phyloP scores from a whole-genome alignment of 2,113 vertebrate species.

The Sisor rabdophorus region DNA sequence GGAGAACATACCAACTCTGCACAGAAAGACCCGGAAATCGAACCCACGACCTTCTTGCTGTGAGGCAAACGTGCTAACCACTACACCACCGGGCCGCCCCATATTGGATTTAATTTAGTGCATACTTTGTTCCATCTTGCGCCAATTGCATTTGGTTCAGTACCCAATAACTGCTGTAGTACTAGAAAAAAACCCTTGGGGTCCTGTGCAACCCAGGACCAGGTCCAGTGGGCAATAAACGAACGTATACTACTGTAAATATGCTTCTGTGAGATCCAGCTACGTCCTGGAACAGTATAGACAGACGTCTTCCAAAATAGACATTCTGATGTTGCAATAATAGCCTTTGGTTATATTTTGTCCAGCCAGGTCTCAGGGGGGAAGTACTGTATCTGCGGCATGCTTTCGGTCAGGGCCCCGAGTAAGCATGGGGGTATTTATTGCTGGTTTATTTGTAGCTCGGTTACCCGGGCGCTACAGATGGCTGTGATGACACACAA shows the following conservation, averaged over 20 bases:
- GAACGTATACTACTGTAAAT: neutral
- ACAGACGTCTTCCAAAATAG: neutral
- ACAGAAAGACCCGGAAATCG: too few species aligned
- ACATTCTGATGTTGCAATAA: slow-evolving; percentile 11
- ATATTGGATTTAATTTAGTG: too few species aligned
- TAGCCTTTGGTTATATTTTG: neutral
- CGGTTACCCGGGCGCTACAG: slow-evolving; percentile 16
- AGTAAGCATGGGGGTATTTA: slow-evolving; percentile 5
- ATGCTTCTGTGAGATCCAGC: neutral
- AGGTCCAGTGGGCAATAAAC: neutral
- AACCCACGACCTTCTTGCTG: too few species aligned
- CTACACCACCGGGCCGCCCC: too few species aligned
- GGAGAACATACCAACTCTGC: too few species aligned
- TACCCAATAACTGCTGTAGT: too few species aligned
- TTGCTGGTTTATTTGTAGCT: slow-evolving; percentile 26
- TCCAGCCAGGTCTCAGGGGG: neutral
- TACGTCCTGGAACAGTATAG: slow-evolving; percentile 1
- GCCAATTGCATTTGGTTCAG: too few species aligned
- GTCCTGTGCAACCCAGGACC: too few species aligned
- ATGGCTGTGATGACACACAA: slow-evolving; percentile 35
- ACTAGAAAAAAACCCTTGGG: too few species aligned
- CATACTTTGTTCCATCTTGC: too few species aligned
- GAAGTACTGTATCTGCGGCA: neutral
- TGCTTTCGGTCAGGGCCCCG: neutral
- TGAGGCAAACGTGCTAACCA: too few species aligned